A percentile compares a stretch with the other conserved stretches of the same genome.
Conservation (phyloP, 2,888 invertebrate genomes). For the Diplolepis rosae region DNA sequence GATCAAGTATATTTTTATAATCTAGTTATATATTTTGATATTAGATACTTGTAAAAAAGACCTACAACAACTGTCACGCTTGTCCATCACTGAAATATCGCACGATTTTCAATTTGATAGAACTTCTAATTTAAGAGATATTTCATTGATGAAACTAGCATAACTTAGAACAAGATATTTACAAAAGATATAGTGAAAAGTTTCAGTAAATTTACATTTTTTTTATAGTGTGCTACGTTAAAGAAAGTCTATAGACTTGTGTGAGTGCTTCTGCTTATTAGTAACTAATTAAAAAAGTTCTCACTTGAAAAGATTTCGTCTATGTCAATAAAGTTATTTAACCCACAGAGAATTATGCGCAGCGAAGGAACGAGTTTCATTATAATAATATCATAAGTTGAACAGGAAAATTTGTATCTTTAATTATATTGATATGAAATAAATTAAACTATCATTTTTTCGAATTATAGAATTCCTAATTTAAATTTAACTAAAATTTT, state of each 20-base stretch:
- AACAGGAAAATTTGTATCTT: constrained; percentile 21
- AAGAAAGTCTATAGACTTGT: neutral
- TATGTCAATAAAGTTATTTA: neutral
- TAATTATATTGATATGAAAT: neutral
- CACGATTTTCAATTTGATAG: neutral
- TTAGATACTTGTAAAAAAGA: constrained; percentile 56
- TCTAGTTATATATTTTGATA: constrained; percentile 40
- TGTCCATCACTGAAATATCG: constrained; percentile 14
- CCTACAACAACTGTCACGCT: constrained; percentile 54
- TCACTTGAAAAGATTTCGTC: neutral
- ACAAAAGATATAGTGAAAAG: constrained; percentile 32
- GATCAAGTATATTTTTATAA: constrained; percentile 7
- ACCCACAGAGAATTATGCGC: neutral
- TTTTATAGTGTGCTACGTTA: constrained; percentile 1
- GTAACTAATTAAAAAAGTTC: neutral
- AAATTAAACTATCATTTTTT: neutral
- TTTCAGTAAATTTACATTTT: constrained; percentile 19
- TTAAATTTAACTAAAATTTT: too few species aligned
- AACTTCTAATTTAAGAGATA: neutral
- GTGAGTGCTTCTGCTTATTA: neutral
- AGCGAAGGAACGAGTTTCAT: neutral
- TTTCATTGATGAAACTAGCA: constrained; percentile 14
- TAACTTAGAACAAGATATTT: constrained; percentile 46
- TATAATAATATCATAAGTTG: constrained; percentile 30
- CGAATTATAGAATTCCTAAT: neutral